Evolutionary conservation across 92 coral and sea anemone species (phyloP).

Genomic region (Porites divaricata): DNA sequence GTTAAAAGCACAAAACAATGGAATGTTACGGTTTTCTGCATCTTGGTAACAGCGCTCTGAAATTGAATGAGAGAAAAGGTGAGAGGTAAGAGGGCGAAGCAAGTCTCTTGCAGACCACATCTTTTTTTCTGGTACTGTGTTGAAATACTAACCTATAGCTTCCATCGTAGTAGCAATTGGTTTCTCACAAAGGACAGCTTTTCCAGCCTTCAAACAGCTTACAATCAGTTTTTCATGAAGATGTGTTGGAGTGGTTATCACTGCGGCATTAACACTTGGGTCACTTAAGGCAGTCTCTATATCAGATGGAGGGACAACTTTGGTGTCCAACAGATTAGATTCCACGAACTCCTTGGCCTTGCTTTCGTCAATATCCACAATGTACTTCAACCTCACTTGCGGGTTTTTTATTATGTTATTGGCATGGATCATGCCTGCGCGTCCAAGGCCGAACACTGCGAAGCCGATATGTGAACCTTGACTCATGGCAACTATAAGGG

Average conservation of each 20-base stretch:
- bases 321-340: conserved; percentile 48
- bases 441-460: conserved; percentile 83
- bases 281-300: conserved; percentile 61
- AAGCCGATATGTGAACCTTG: conserved; percentile 50
- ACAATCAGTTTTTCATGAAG: conserved; percentile 77
- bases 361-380: conserved; percentile 77
- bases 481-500: conserved; percentile 11
- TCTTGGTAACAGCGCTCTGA: conserved; percentile 81
- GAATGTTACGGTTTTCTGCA: conserved; percentile 66
- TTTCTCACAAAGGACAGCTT: conserved; percentile 97
- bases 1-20: conserved; percentile 86
- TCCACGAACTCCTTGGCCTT: conserved; percentile 71
- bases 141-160: conserved; percentile 70
- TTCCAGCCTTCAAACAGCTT: conserved; percentile 77
- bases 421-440: conserved; percentile 91
- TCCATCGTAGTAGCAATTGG: conserved; percentile 76
- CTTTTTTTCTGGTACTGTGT: not conserved
- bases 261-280: conserved; percentile 67
- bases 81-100: not conserved
- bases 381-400: conserved; percentile 73
- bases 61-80: not conserved
- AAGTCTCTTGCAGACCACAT: not conserved
- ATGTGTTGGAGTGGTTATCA: conserved; percentile 86
- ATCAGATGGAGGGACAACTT: conserved; percentile 59
- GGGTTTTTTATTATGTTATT: conserved; percentile 54